Evolutionary conservation across 2,797 vertebrate genomes (phyloP).

Genomic region (Presbytis comata): DNA sequence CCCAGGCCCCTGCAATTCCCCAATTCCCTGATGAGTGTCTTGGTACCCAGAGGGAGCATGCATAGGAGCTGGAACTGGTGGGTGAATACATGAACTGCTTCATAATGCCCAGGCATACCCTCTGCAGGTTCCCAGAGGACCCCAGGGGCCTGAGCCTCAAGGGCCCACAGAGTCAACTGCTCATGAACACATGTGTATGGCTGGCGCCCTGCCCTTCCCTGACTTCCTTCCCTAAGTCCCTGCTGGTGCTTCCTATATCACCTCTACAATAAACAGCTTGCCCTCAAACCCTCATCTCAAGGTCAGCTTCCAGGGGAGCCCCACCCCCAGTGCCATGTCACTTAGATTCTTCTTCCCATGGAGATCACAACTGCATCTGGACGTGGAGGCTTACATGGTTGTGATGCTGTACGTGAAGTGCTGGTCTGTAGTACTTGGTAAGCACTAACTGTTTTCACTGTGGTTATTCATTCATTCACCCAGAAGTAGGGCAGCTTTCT

Average conservation of each 20-base stretch:
- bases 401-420: rapidly evolving
- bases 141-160: rapidly evolving
- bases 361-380: rapidly evolving
- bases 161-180: rapidly evolving
- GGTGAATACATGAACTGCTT: not conserved
- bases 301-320: no score
- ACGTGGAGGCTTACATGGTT: rapidly evolving
- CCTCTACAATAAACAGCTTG: not conserved
- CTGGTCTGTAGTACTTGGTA: not conserved
- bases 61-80: rapidly evolving
- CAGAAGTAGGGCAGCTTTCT: not conserved
- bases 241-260: rapidly evolving
- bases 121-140: no score
- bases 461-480: not conserved
- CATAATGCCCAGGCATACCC: rapidly evolving
- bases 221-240: rapidly evolving
- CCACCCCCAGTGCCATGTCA: rapidly evolving
- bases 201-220: rapidly evolving
- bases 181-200: rapidly evolving
- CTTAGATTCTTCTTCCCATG: not conserved
- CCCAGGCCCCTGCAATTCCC: rapidly evolving
- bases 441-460: rapidly evolving
- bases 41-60: not conserved
- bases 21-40: not conserved
- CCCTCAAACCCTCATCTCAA: not conserved